Evolutionary conservation across 92 coral and sea anemone genomes (phyloP).

Genomic region (Porites lobata): DNA sequence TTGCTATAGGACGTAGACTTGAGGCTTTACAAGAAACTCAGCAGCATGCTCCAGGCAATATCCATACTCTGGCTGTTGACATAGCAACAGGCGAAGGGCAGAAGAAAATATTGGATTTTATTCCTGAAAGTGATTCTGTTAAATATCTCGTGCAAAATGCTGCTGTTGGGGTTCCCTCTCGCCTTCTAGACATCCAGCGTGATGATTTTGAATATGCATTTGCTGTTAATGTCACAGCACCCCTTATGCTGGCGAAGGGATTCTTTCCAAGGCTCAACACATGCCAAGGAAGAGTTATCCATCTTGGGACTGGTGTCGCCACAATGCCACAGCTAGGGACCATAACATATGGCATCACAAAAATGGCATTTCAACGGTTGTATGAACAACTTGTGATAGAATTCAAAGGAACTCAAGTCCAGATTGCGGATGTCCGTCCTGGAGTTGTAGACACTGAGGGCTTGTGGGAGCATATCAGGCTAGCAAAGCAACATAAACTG

Average conservation of each 20-base stretch:
- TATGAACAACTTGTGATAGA: slow-evolving; percentile 60
- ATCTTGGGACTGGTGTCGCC: slow-evolving; percentile 61
- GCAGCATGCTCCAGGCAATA: slow-evolving; percentile 20
- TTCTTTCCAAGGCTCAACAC: slow-evolving; percentile 47
- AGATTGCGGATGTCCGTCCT: slow-evolving; percentile 54
- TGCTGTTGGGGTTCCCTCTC: slow-evolving; percentile 72
- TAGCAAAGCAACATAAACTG: slow-evolving; percentile 59
- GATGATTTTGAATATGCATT: slow-evolving; percentile 68
- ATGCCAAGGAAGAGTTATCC: slow-evolving; percentile 47
- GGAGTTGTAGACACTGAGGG: slow-evolving; percentile 74
- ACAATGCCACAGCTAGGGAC: slow-evolving; percentile 58
- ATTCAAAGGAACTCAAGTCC: slow-evolving; percentile 44
- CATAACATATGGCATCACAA: slow-evolving; percentile 61
- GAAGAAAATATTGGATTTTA: slow-evolving; percentile 51
- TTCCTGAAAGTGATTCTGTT: slow-evolving; percentile 56
- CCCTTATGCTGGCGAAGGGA: slow-evolving; percentile 63
- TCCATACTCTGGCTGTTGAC: slow-evolving; percentile 53
- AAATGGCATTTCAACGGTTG: slow-evolving; percentile 70
- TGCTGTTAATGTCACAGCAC: slow-evolving; percentile 69
- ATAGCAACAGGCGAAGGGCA: slow-evolving; percentile 57
- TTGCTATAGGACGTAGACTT: slow-evolving; percentile 51
- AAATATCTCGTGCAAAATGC: slow-evolving; percentile 72
- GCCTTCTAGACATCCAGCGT: slow-evolving; percentile 42
- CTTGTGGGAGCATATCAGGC: slow-evolving; percentile 65
- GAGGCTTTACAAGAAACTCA: slow-evolving; percentile 50